Base-by-base conservation (phyloP, 2,797 vertebrate genomes). In the Lophius americanus region DNA sequence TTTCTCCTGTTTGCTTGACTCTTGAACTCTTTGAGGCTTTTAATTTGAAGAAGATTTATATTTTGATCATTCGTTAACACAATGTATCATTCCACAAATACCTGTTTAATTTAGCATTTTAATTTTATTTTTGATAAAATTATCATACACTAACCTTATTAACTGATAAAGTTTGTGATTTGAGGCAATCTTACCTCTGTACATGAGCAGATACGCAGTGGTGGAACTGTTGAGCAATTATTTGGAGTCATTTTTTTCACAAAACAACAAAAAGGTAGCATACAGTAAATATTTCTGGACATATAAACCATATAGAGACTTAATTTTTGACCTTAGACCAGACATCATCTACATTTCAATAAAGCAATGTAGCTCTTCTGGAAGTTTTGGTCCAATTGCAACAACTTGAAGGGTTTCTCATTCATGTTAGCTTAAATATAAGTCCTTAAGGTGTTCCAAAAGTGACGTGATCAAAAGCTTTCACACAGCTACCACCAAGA, bases 191-290 rank as follows among this genome's bases (percentile, higher is more conserved):
- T 54, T 51, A 89, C 89, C 58, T 83, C 56, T 84, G 79, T 90
- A 91, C 79, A 84, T 51, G 23, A 90, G 78, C 53, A 91, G 53
- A 64, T 86, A 90, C 4, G 82, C 76, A 5, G 3, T 39, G 0
- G 6, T 43, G 37, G 86, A 87, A 1, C 85, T 88, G 68, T 6
- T 58, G 33, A 50, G 66, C 33, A 54, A 51, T 3, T 2, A 62
- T 37, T 48, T 35, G n/a, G 33, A 52, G 51, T 36, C 8, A 52
- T 13, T n/a, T 6, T 52, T 52, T 52, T 6, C 32, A 11, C 7
- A 52, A 0, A 9, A 5, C 4, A 8, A 2, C 23, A 50, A 32
- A 50, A 11, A 3, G 35, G 13, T 4, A 13, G 3, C 9, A 37
- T 7, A 10, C 35, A 37, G 51, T 23, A 23, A 23, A 23, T 23